Conservation (phyloP, 2,888 invertebrate species). For the Tipula vernalis region DNA sequence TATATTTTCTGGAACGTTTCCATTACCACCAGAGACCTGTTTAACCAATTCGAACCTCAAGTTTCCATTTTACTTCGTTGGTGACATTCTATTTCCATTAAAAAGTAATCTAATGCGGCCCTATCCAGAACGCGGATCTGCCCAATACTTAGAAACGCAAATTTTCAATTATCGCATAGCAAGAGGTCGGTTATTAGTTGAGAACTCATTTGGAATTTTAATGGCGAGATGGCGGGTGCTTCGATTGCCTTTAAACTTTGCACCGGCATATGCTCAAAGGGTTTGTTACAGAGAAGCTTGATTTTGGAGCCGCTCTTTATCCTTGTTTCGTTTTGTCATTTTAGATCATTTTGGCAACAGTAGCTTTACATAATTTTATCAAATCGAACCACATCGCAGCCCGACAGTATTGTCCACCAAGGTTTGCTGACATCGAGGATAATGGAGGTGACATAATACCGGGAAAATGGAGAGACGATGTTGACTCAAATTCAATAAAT, state of each 20-base stretch:
- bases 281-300: background rate
- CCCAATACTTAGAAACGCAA: background rate
- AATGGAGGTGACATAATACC: background rate
- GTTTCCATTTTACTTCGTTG: slow-evolving; percentile 8
- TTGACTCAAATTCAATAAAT: background rate
- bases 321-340: background rate
- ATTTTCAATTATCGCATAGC: slow-evolving; percentile 15
- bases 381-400: background rate
- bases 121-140: background rate
- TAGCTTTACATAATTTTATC: slow-evolving; percentile 6
- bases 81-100: slow-evolving; percentile 17
- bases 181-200: slow-evolving; percentile 14
- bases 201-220: slow-evolving; percentile 18
- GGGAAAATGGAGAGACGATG: background rate
- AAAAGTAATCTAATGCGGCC: slow-evolving; percentile 12
- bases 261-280: background rate
- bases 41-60: background rate
- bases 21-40: background rate
- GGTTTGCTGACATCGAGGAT: background rate
- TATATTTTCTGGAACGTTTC: background rate
- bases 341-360: background rate
- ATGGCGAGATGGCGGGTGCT: slow-evolving; percentile 6
- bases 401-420: background rate
- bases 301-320: background rate
- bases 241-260: background rate